These are phyloP conservation scores for Pollicipes pollicipes DNA, from an alignment of 1,140 invertebrate species.

Conservation along the genomic window DNA sequence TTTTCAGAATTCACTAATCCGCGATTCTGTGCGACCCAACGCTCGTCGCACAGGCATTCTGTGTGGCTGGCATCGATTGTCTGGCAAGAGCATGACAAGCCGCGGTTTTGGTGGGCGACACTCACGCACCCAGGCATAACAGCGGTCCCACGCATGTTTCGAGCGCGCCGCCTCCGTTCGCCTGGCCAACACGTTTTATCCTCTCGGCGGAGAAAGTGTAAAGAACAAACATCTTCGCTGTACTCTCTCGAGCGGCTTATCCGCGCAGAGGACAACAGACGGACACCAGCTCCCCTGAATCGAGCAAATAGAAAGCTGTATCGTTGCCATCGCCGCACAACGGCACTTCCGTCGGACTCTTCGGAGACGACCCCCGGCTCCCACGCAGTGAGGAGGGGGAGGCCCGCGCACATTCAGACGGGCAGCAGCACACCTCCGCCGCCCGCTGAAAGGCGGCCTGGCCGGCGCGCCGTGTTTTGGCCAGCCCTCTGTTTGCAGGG, in stretches of 20 bases:
- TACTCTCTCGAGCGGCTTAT: background rate
- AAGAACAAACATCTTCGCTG: background rate
- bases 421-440: background rate
- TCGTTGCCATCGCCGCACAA: too few relatives aligned
- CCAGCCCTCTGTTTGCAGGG: background rate
- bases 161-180: too few relatives aligned
- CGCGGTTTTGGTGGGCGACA: too few relatives aligned
- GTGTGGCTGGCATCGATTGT: too few relatives aligned
- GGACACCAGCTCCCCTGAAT: background rate
- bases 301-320: background rate
- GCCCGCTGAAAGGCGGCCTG: too few relatives aligned
- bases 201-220: background rate
- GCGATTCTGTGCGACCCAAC: too few relatives aligned
- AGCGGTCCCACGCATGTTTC: too few relatives aligned
- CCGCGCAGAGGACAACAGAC: background rate
- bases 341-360: background rate
- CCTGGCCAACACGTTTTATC: background rate
- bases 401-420: too few relatives aligned
- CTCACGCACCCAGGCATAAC: too few relatives aligned
- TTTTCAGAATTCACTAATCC: too few relatives aligned
- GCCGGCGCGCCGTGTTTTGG: background rate
- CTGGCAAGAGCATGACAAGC: too few relatives aligned
- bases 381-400: background rate
- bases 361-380: background rate
- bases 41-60: too few relatives aligned